Evolutionary conservation across 1,140 invertebrate species (phyloP).

Genomic region (Meteorus sp.): DNA sequence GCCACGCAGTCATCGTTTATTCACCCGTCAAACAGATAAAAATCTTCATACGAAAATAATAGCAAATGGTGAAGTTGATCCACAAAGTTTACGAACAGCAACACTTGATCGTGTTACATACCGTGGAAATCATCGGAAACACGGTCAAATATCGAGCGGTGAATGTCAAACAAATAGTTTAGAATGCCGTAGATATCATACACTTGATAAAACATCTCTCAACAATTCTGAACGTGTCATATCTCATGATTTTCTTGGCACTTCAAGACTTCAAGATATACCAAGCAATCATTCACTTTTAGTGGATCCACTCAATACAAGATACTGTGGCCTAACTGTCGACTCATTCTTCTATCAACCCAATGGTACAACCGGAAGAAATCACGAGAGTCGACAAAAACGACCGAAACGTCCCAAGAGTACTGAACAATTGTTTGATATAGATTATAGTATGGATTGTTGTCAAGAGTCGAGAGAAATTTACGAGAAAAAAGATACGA

Average conservation of each 20-base stretch:
- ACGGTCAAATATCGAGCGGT: slow-evolving; percentile 30
- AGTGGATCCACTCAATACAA: slow-evolving; percentile 38
- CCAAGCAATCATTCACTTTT: slow-evolving; percentile 37
- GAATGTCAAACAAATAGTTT: slow-evolving; percentile 39
- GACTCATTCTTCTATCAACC: slow-evolving; percentile 43
- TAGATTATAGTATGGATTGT: slow-evolving; percentile 38
- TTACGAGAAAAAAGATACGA: slow-evolving; percentile 30
- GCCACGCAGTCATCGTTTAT: slow-evolving; percentile 47
- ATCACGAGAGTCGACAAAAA: no score
- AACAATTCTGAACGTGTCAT: background rate
- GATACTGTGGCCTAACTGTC: slow-evolving; percentile 24
- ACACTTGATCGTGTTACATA: slow-evolving; percentile 52
- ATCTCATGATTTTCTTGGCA: background rate
- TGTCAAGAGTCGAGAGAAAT: slow-evolving; percentile 30
- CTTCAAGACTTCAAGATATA: slow-evolving; percentile 11
- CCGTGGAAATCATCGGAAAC: slow-evolving; percentile 43
- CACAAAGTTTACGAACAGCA: slow-evolving; percentile 41
- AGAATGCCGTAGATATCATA: slow-evolving; percentile 39
- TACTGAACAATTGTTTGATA: slow-evolving; percentile 47
- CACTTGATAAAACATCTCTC: slow-evolving; percentile 33
- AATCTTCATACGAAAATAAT: slow-evolving; percentile 27
- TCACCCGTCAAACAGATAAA: slow-evolving; percentile 33
- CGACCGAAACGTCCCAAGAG: slow-evolving; percentile 48
- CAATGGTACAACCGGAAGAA: slow-evolving; percentile 39
- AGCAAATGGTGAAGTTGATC: slow-evolving; percentile 33